Evolutionary conservation across 2,888 invertebrate species (phyloP), one percentile per base, ranked within the genome.

Genomic region (Anagyrus pseudococci): DNA sequence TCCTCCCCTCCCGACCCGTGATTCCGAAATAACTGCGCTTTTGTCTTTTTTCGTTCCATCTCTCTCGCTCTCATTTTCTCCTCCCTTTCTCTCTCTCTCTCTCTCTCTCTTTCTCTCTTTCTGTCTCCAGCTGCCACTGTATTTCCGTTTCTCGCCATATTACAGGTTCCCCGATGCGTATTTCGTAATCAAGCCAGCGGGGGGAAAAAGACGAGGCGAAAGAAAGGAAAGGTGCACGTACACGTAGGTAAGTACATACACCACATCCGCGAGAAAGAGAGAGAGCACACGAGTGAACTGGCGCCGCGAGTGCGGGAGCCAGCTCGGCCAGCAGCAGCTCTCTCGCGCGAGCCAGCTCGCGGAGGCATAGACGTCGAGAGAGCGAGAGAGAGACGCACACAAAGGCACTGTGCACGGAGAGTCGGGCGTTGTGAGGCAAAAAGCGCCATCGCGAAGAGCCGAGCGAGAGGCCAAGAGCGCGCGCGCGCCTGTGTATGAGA

Each of bases 391-490:
- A 43, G 25, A 22, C 41, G 25, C 54, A 19, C 29, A 17, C 17
- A 15, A 29, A 43, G 13, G 2, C 13, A 20, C 4, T n/a, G n/a
- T n/a, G n/a, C n/a, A n/a, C n/a, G n/a, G n/a, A n/a, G n/a, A n/a
- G n/a, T n/a, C n/a, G n/a, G n/a, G n/a, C 48, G 58, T 26, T 46
- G 52, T 43, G 50, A 58, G 26, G 37, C 52, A 49, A 50, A 58
- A 58, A 52, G 52, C 58, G 58, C 49, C 60, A 67, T 67, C 52
- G 41, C 49, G 37, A 58, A 58, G 50, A 47, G 55, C 46, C 58
- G 56, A 59, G 58, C 57, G 55, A 65, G 60, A 58, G 43, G 46
- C 55, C 25, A 46, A 43, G 58, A 66, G 54, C 26, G 23, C 17
- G 52, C 22, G 20, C 29, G 25, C 20, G 19, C 25, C 33, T 33